These are phyloP conservation scores for Antedon mediterranea DNA, from an alignment of 53 echinoderm and acorn worm genomes.

Conservation along the genomic window DNA sequence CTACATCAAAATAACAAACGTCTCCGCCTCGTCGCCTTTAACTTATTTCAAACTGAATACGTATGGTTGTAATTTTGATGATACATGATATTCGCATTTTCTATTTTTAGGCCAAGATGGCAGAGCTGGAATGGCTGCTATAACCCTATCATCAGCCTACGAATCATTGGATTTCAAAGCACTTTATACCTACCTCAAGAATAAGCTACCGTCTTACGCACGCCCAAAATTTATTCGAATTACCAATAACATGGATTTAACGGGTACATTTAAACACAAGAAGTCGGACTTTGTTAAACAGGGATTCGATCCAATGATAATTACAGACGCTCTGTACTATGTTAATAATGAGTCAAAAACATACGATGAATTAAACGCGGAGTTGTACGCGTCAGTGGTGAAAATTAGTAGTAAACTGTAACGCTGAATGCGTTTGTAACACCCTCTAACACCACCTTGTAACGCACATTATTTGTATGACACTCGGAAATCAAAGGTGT, in stretches of 20 bases:
- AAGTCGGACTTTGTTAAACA: conserved; percentile 47
- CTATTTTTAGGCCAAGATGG: conserved; percentile 29
- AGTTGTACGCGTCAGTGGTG: no score
- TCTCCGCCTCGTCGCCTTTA: no score
- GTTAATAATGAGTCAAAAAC: conserved; percentile 23
- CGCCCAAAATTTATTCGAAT: conserved; percentile 66
- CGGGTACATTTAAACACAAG: conserved; percentile 54
- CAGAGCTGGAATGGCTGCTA: conserved; percentile 49
- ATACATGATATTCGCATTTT: no score
- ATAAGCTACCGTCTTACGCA: conserved; percentile 54
- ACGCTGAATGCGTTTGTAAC: no score
- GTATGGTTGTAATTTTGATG: no score
- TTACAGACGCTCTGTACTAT: conserved; percentile 32
- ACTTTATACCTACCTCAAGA: conserved; percentile 41
- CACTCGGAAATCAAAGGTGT: no score
- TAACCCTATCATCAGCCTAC: conserved; percentile 18
- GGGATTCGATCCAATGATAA: conserved; percentile 27
- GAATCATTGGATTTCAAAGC: conserved; percentile 17
- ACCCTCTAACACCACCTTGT: no score
- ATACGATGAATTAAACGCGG: conserved; percentile 26
- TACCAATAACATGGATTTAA: conserved; percentile 25
- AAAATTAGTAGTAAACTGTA: no score
- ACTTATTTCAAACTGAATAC: no score
- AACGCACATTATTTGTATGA: no score
- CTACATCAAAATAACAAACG: no score